Conservation (phyloP, 2,888 invertebrate genomes). For the Pterobdella sp. region DNA sequence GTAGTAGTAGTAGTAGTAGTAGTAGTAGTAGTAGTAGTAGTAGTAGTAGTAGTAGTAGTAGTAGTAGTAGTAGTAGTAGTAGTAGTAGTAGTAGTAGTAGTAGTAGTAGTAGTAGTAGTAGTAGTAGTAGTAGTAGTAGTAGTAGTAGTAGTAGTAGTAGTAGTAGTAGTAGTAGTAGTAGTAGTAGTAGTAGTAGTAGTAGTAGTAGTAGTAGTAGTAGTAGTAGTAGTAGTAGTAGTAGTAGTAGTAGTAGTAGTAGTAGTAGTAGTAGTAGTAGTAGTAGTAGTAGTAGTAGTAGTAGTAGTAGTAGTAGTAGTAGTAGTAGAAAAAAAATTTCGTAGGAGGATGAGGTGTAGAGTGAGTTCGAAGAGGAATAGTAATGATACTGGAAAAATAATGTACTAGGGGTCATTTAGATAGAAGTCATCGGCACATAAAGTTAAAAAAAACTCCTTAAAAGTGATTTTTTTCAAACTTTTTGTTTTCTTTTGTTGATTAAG, state of each 20-base stretch:
- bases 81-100: slow-evolving; percentile 21
- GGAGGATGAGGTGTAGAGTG: too few species aligned
- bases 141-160: slow-evolving; percentile 21
- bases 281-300: slow-evolving; percentile 21
- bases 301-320: slow-evolving; percentile 21
- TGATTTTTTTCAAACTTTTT: too few species aligned
- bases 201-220: slow-evolving; percentile 30
- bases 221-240: slow-evolving; percentile 11
- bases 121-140: slow-evolving; percentile 21
- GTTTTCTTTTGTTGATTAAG: too few species aligned
- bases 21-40: slow-evolving; percentile 21
- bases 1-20: slow-evolving; percentile 21
- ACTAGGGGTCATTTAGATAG: too few species aligned
- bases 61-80: slow-evolving; percentile 17
- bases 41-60: slow-evolving; percentile 17
- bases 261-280: background rate
- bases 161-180: background rate
- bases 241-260: slow-evolving; percentile 8
- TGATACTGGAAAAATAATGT: background rate
- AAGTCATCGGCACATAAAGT: too few species aligned
- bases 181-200: slow-evolving; percentile 4
- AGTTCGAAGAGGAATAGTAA: background rate
- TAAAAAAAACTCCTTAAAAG: too few species aligned
- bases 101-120: slow-evolving; percentile 21
- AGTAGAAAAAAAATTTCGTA: background rate